Percentiles rank a stretch among this genome's conserved stretches.
These are phyloP conservation scores for Axis porcinus DNA, from an alignment of 2,113 vertebrate species.

Conservation along the genomic window DNA sequence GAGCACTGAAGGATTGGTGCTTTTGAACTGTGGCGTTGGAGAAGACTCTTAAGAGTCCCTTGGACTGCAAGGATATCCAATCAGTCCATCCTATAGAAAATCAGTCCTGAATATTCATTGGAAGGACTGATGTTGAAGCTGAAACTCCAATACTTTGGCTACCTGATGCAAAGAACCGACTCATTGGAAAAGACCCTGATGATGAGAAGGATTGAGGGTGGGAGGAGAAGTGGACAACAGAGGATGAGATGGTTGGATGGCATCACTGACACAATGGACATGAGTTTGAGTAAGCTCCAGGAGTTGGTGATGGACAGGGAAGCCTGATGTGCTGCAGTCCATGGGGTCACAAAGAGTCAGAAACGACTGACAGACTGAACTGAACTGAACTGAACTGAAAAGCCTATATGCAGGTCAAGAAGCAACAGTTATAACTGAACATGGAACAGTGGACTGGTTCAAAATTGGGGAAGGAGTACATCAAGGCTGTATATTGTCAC, in stretches of 20 bases:
- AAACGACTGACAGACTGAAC: background rate
- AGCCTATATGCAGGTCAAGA: background rate
- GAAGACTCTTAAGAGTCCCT: background rate
- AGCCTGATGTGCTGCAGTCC: background rate
- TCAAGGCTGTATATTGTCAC: background rate
- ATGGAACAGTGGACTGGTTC: background rate
- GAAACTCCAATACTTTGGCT: background rate
- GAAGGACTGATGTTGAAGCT: background rate
- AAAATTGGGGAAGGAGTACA: background rate
- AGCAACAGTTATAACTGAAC: background rate
- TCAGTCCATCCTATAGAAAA: background rate
- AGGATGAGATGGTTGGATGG: background rate
- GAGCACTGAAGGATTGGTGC: rapidly evolving
- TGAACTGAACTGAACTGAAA: background rate
- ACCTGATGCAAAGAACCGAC: rapidly evolving
- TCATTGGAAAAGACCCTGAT: background rate
- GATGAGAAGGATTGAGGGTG: background rate
- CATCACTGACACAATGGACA: background rate
- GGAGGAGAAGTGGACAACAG: background rate
- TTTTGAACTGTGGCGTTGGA: background rate
- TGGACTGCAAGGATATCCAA: background rate
- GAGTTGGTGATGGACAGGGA: background rate
- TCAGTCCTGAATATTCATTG: background rate
- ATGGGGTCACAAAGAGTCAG: background rate
- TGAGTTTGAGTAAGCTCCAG: background rate